phyloP scores from a whole-genome alignment of 1,140 invertebrate species.

The Sarcophaga peregrina region DNA sequence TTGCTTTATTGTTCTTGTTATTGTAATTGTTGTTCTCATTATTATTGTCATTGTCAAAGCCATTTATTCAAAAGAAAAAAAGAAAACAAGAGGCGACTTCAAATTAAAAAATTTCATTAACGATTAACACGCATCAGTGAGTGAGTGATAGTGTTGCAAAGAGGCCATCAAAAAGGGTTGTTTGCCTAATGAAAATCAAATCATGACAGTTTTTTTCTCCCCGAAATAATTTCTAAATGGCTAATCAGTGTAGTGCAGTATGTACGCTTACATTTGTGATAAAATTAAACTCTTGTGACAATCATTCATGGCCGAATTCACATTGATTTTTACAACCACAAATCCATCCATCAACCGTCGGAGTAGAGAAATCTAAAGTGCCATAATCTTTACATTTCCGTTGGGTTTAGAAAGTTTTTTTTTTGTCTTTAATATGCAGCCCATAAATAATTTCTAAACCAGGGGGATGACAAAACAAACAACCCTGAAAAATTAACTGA shows the following conservation, averaged over 20 bases:
- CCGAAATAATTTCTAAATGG: neutral
- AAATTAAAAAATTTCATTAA: neutral
- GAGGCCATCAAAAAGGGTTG: conserved; percentile 7
- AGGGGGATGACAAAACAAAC: no score
- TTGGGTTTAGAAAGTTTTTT: neutral
- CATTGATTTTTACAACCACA: neutral
- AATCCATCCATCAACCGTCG: neutral
- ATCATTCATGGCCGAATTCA: neutral
- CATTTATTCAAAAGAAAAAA: neutral
- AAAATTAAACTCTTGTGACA: neutral
- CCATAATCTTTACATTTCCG: neutral
- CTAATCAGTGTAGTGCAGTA: neutral
- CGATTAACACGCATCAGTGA: conserved; percentile 21
- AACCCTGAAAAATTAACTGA: no score
- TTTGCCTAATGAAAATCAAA: neutral
- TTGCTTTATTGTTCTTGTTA: neutral
- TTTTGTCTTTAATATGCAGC: no score
- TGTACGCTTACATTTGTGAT: no score
- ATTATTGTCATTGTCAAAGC: neutral
- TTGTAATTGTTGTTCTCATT: neutral
- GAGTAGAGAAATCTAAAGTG: neutral
- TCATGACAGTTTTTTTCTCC: neutral
- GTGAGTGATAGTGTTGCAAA: neutral
- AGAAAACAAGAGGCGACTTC: no score
- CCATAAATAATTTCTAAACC: no score